Evolutionary conservation across 2,113 vertebrate species (phyloP).

Genomic region (Arizona elegans): DNA sequence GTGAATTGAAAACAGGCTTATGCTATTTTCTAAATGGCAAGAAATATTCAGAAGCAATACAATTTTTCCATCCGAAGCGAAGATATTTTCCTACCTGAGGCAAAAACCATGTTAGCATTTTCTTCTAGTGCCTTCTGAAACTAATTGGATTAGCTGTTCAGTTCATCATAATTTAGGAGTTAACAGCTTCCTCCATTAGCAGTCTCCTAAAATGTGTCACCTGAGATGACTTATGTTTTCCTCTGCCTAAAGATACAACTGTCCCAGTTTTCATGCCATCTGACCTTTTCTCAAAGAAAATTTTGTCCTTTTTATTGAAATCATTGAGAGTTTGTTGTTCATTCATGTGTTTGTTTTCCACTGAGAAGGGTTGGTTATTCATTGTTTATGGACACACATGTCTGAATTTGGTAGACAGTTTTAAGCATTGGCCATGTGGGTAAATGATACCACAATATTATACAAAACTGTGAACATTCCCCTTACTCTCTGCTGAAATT

Average conservation of each 20-base stretch:
- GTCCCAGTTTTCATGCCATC: background rate
- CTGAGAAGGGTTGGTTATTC: background rate
- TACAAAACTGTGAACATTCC: background rate
- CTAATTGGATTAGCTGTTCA: background rate
- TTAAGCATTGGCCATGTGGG: background rate
- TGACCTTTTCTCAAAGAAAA: background rate
- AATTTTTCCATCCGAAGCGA: background rate
- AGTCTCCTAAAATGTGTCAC: background rate
- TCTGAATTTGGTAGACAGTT: background rate
- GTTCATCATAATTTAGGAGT: background rate
- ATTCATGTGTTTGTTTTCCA: background rate
- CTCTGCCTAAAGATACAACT: background rate
- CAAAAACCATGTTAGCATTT: background rate
- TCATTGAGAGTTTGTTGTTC: background rate
- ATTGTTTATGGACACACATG: background rate
- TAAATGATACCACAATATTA: background rate
- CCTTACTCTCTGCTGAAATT: background rate
- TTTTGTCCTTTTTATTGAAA: background rate
- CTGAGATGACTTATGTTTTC: background rate
- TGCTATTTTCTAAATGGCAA: background rate
- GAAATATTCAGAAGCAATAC: background rate
- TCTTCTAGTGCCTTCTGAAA: background rate
- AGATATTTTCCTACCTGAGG: background rate
- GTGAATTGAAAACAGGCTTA: background rate
- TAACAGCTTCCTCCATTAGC: background rate